Conservation (phyloP, 2,113 vertebrate species). For the Plecotus auritus region DNA sequence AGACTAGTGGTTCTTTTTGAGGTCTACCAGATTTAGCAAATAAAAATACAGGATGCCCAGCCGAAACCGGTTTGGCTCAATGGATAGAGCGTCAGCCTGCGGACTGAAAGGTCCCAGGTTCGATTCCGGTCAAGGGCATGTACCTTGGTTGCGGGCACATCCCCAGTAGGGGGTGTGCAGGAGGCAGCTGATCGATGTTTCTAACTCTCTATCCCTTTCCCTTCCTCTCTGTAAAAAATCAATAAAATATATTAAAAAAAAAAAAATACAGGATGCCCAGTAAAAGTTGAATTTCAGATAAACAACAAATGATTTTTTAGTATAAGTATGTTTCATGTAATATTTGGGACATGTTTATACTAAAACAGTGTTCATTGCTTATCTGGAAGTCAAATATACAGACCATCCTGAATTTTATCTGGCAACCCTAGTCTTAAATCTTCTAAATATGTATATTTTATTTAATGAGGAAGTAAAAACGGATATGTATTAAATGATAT, state of each 20-base stretch:
- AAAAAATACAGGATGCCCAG: neutral
- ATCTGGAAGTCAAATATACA: slow-evolving; percentile 7
- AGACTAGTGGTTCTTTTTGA: neutral
- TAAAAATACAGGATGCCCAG: neutral
- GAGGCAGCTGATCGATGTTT: no score
- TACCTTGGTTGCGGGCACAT: no score
- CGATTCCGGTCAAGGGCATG: no score
- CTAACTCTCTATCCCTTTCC: no score
- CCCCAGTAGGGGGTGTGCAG: no score
- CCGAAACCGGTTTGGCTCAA: no score
- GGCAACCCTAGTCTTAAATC: neutral
- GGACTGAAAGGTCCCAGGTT: no score
- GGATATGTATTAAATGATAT: neutral
- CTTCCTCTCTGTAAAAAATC: no score
- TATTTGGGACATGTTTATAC: neutral
- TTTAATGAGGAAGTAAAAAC: slow-evolving; percentile 4
- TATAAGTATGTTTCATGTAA: neutral
- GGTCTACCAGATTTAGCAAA: neutral
- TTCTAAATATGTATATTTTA: neutral
- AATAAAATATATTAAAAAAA: no score
- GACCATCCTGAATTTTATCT: neutral
- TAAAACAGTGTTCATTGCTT: neutral
- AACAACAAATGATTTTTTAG: neutral
- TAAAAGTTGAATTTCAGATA: slow-evolving; percentile 28
- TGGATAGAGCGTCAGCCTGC: no score